These are phyloP conservation scores for Aradophagus sp. DNA, from an alignment of 1,140 invertebrate species.

Conservation along the genomic window DNA sequence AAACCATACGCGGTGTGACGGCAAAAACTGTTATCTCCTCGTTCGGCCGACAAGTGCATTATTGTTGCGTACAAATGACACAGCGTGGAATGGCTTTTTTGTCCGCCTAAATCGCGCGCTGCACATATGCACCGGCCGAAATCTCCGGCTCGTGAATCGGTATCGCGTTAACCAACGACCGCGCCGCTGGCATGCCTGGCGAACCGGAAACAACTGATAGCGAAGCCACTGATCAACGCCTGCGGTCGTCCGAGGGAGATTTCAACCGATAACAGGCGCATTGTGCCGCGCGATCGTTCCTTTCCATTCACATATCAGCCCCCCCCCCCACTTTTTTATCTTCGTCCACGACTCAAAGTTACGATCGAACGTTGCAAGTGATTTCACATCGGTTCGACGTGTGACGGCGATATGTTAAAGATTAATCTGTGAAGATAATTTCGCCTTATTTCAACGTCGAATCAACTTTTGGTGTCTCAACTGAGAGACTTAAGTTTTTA, in stretches of 20 bases:
- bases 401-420: no score
- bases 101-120: constrained; percentile 59
- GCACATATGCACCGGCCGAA: constrained; percentile 66
- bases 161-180: constrained; percentile 65
- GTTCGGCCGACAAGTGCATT: constrained; percentile 46
- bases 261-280: constrained; percentile 66
- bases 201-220: constrained; percentile 72
- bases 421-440: no score
- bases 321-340: constrained; percentile 20
- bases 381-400: no score
- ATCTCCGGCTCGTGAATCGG: constrained; percentile 55
- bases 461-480: no score
- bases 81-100: constrained; percentile 51
- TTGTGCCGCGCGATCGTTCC: constrained; percentile 62
- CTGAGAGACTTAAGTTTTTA: no score
- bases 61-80: constrained; percentile 54
- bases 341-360: constrained; percentile 4
- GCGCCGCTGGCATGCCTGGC: constrained; percentile 57
- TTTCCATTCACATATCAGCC: no score
- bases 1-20: constrained; percentile 15
- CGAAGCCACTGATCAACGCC: constrained; percentile 66
- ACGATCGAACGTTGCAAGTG: no score
- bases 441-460: no score
- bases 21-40: constrained; percentile 50
- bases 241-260: constrained; percentile 65